A percentile compares a stretch with the other conserved stretches of the same genome.
Evolutionary conservation across 2,888 invertebrate species (phyloP).

Genomic region (Panorpa germanica): DNA sequence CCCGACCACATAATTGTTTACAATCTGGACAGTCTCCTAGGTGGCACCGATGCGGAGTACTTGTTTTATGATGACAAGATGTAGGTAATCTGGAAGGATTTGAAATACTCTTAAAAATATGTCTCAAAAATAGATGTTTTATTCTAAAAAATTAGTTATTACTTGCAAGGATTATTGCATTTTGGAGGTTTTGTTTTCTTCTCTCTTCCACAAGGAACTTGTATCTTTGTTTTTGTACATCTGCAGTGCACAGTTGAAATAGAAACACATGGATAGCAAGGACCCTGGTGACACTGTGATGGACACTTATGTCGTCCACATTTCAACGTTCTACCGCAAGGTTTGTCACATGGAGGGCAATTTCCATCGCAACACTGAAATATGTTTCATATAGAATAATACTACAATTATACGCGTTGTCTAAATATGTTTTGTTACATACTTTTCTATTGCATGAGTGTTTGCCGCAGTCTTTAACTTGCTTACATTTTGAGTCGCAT

Average conservation of each 20-base stretch:
- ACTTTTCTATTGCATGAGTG: conserved; percentile 79
- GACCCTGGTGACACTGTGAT: conserved; percentile 57
- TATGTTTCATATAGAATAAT: conserved; percentile 4
- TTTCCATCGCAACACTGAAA: conserved; percentile 64
- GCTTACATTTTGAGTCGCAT: conserved; percentile 80
- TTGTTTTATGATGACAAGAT: conserved; percentile 63
- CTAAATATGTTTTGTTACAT: conserved; percentile 12
- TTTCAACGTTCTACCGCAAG: conserved; percentile 61
- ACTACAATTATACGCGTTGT: no score
- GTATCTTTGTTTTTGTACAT: conserved; percentile 60
- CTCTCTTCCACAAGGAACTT: conserved; percentile 75
- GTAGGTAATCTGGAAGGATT: conserved; percentile 36
- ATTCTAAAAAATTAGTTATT: conserved; percentile 16
- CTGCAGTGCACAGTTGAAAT: conserved; percentile 40
- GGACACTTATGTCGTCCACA: conserved; percentile 78
- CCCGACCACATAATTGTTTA: conserved; percentile 47
- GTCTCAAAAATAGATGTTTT: conserved; percentile 5
- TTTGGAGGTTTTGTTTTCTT: conserved; percentile 57
- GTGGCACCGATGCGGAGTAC: conserved; percentile 62
- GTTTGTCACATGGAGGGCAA: conserved; percentile 68
- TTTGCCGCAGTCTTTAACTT: conserved; percentile 60
- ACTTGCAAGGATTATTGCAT: conserved; percentile 56
- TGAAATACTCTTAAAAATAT: conserved; percentile 11
- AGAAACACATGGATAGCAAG: conserved; percentile 58
- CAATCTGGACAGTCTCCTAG: conserved; percentile 73